Evolutionary conservation across 2,797 vertebrate genomes (phyloP), one percentile per base, ranked within the genome.

Genomic region (Rhinoraja longicauda): DNA sequence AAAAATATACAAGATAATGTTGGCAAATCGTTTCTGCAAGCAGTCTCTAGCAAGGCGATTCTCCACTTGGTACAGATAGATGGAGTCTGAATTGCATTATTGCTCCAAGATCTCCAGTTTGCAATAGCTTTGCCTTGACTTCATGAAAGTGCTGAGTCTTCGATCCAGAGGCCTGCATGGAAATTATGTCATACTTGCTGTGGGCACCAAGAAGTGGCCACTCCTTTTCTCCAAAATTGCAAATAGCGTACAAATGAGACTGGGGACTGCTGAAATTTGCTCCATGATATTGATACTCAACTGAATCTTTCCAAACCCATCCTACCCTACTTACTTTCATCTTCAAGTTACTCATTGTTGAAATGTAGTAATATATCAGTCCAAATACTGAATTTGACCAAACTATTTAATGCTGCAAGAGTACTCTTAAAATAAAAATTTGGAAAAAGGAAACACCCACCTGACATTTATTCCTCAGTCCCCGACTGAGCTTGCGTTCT

Each of bases 381-480:
- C 17, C 12, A 79, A 79, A 3, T 73, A 73, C 70, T 73, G 70
- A 79, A 19, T 45, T 21, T 79, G 10, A 19, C 12, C 29, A 86
- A 86, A 59, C 15, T 1, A 82, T 29, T 45, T 45, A 45, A 57
- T 53, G 15, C 29, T 84, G 13, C 0, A n/a, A 64, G 53, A 29
- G 15, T 4, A 45, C 91, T 91, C 39, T 45, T 26, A 24, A 13
- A 91, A 73, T 6, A 72, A 72, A 39, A 73, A 29, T 21, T 72
- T 24, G 10, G 24, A 93, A 32, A 36, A 21, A 39, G 32, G 79
- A 79, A n/a, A 17, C 17, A 21, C 53, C 94, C 77, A 97, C 96
- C 95, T 92, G 93, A 93, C 94, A 96, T 21, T 95, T 93, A 0
- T 94, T 84, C 93, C 96, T 95, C n/a, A 97, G 94, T 9, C 94